A percentile compares a stretch with the other conserved stretches of the same genome.
phyloP scores from a whole-genome alignment of 2,888 invertebrate genomes.

The Lordiphosa andalusiaca region DNA sequence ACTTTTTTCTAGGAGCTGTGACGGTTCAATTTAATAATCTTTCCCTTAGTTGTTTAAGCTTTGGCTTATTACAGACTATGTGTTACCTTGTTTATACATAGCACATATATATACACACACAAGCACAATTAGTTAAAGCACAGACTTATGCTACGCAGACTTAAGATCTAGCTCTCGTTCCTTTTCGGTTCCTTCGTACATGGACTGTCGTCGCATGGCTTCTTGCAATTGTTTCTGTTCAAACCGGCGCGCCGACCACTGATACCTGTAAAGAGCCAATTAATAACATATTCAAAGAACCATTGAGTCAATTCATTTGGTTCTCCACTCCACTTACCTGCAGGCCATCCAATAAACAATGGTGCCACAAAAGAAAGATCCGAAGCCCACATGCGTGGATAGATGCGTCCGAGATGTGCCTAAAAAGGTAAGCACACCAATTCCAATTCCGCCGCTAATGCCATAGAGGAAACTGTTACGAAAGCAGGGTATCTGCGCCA shows the following conservation, averaged over 20 bases:
- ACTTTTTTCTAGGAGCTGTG: no score
- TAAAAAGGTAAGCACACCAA: conserved; percentile 86
- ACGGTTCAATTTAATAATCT: no score
- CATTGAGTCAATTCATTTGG: no score
- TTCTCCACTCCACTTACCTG: conserved; percentile 63
- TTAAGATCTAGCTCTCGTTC: conserved; percentile 78
- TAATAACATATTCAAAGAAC: neutral
- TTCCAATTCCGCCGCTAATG: conserved; percentile 85
- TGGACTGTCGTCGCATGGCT: conserved; percentile 83
- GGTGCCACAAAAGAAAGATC: conserved; percentile 84
- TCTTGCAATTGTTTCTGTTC: conserved; percentile 84
- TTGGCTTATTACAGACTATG: no score
- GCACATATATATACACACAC: no score
- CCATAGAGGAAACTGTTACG: conserved; percentile 89
- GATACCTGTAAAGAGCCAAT: conserved; percentile 81
- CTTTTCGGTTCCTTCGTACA: conserved; percentile 84
- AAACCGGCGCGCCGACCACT: conserved; percentile 85
- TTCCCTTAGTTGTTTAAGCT: no score
- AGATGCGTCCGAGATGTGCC: conserved; percentile 85
- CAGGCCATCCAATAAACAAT: conserved; percentile 86
- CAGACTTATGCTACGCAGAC: conserved; percentile 51
- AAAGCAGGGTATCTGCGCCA: conserved; percentile 90
- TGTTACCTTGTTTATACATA: no score
- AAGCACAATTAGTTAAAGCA: no score
- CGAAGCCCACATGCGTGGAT: conserved; percentile 85